Evolutionary conservation across 2,113 vertebrate genomes (phyloP).

Genomic region (Heterochromis multidens): DNA sequence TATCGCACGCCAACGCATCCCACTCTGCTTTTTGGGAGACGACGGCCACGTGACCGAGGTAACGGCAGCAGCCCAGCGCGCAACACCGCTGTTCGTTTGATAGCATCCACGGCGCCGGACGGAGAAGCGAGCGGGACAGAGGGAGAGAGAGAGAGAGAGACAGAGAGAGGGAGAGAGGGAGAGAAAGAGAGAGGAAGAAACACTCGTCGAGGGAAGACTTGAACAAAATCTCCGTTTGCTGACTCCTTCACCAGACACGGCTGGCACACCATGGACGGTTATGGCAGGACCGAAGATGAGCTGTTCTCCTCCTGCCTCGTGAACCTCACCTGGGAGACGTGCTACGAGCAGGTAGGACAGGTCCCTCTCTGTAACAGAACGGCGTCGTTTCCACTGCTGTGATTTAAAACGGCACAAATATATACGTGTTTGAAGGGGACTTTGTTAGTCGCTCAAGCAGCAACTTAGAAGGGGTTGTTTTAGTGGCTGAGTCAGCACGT

Average conservation of each 20-base stretch:
- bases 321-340: slow-evolving; percentile 91
- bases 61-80: slow-evolving; percentile 7
- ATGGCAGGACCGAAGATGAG: slow-evolving; percentile 86
- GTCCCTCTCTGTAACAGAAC: not conserved
- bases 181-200: slow-evolving; percentile 11
- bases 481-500: not conserved
- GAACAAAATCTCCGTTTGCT: not conserved
- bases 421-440: not conserved
- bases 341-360: slow-evolving; percentile 87
- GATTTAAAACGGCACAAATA: not conserved
- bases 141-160: slow-evolving; percentile 1
- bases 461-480: not conserved
- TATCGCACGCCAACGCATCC: slow-evolving; percentile 9
- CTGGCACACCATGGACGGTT: slow-evolving; percentile 83
- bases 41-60: slow-evolving; percentile 67
- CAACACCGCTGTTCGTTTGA: slow-evolving; percentile 44
- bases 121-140: slow-evolving; percentile 43
- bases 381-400: not conserved
- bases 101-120: slow-evolving; percentile 47
- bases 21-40: slow-evolving; percentile 21
- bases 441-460: not conserved
- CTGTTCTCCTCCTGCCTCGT: slow-evolving; percentile 86
- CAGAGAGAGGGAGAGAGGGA: not conserved
- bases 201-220: slow-evolving; percentile 33
- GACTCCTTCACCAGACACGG: slow-evolving; percentile 39